Base-by-base conservation (phyloP, 2,888 invertebrate genomes). In the Rosalia funebris region DNA sequence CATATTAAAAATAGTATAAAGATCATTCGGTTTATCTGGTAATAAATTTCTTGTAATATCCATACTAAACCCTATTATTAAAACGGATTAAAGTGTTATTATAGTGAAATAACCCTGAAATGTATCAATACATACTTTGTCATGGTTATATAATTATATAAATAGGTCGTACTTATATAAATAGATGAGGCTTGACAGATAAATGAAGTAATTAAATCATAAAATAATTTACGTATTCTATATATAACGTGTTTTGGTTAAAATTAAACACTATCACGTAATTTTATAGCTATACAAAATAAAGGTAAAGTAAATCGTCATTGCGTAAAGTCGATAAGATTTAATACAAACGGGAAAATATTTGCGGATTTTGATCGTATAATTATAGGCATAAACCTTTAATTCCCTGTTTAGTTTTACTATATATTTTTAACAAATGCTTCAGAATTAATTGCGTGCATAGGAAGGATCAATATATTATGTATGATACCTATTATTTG, bases 311-410 rank as follows among this genome's bases (percentile, higher is more conserved):
- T 50, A 50, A 34, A 46, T 48, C 37, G 25, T 25, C 36, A 19
- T 12, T 9, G 19, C 2, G n/a, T 48, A 48, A 48, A 36, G 48
- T 19, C 36, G 48, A 16, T 12, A 19, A 19, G 20, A 48, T 37
- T 48, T 48, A 48, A 36, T 37, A 48, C 36, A 36, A 48, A 48
- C 19, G 36, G 36, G 34, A 20, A 48, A 50, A 50, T 50, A 50
- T 50, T 50, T 50, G 50, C 16, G 20, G 19, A 19, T 20, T 39
- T 14, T 37, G 50, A 39, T 37, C 37, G 50, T 12, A 19, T 36
- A 48, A 34, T 48, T 48, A 48, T 36, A 50, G 39, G 19, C 25
- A 39, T 50, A 50, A 37, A 50, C 39, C 19, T 39, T 50, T 50
- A 50, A 25, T 39, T 39, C 50, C 10, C 36, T 36, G 48, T 48